A percentile compares a stretch with the other conserved stretches of the same genome.
Conservation (phyloP, 2,888 invertebrate species). For the Hyalella azteca region DNA sequence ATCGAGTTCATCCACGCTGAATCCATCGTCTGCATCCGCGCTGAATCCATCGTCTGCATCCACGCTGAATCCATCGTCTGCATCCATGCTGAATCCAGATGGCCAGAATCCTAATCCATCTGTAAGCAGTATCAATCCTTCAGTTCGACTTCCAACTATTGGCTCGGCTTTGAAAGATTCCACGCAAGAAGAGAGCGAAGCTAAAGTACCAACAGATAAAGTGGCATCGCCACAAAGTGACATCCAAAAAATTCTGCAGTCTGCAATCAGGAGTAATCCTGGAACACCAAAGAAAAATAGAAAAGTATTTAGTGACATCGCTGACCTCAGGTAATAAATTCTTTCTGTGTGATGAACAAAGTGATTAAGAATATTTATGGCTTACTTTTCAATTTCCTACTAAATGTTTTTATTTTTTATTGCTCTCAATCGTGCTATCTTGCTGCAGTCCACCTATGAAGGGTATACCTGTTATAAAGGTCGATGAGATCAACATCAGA, state of each 20-base stretch:
- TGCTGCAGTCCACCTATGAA: too few species aligned
- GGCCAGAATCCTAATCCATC: too few species aligned
- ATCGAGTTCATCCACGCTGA: background rate
- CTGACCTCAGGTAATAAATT: background rate
- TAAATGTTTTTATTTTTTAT: too few species aligned
- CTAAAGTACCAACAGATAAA: background rate
- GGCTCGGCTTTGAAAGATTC: background rate
- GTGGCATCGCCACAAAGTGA: background rate
- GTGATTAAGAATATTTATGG: too few species aligned
- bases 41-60: background rate
- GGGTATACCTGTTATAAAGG: too few species aligned
- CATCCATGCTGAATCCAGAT: background rate
- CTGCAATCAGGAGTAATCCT: conserved; percentile 30
- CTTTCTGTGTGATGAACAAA: too few species aligned
- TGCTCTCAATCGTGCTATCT: too few species aligned
- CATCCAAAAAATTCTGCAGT: conserved; percentile 32
- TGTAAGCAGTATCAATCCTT: too few species aligned
- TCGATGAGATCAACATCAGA: too few species aligned
- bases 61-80: background rate
- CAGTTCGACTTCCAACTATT: background rate
- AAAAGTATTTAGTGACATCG: background rate
- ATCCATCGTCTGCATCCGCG: background rate
- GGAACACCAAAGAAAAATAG: conserved; percentile 19
- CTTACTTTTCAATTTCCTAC: too few species aligned
- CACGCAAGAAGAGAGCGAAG: background rate